Base-by-base conservation (phyloP, 1,140 invertebrate species). In the Antheraea mylitta region DNA sequence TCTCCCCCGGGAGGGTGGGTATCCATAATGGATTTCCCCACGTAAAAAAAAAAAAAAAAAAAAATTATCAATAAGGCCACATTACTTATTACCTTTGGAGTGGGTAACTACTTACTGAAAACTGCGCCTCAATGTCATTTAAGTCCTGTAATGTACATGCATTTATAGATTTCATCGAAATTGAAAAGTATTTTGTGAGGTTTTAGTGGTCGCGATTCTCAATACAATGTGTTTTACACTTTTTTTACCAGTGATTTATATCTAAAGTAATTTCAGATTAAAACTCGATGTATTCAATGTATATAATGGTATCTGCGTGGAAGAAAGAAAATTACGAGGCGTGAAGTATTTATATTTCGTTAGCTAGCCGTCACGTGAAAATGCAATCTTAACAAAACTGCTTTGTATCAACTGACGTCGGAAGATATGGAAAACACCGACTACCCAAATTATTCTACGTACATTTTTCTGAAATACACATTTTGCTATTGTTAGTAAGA, bases 271-370 rank as follows among this genome's bases (percentile, higher is more conserved):
- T 53, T 53, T 53, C 45, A 53, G 16, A 53, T 13, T 53, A 16
- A 53, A 53, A 53, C 16, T 13, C 11, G 45, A 53, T 53, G 11
- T 53, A 16, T 53, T 53, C 45, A 53, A 53, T 11, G 16, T 53
- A n/a, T 53, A 53, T 53, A 53, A 53, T 53, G 45, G 45, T 53
- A 53, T 16, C 45, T 53, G 45, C 45, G 45, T 53, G 45, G 45
- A 53, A 16, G 45, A 53, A 53, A n/a, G 9, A 53, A 53, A 53
- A 53, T 53, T 53, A 53, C 45, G 45, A 53, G 45, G 45, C 45
- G 45, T 53, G 45, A 53, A 53, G 45, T 53, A 53, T 53, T 53
- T 53, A 53, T 53, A 53, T 53, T 53, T 53, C 45, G 45, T n/a
- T 53, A 53, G 45, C 45, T 53, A 53, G 45, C 45, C 10, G 45